These are phyloP conservation scores for Pachydiplax longipennis DNA, from an alignment of 2,888 invertebrate genomes.

Conservation along the genomic window DNA sequence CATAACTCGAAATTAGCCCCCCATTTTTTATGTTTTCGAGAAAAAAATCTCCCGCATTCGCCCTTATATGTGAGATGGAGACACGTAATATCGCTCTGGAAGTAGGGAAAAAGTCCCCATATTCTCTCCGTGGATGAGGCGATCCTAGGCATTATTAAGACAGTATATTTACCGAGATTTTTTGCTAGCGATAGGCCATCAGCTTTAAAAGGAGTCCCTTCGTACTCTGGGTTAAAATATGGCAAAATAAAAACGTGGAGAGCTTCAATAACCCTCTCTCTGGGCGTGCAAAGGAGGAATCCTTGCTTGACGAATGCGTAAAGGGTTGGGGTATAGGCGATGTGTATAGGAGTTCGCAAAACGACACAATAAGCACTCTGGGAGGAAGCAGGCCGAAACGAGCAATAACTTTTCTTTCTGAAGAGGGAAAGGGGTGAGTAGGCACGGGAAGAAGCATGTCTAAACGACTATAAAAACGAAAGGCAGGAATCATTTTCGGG, in stretches of 20 bases:
- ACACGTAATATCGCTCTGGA: not conserved
- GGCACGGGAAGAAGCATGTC: not conserved
- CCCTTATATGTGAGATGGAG: not conserved
- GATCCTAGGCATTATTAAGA: not conserved
- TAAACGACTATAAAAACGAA: constrained; percentile 17
- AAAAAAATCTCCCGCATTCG: not conserved
- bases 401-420: not conserved
- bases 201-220: not conserved
- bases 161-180: not conserved
- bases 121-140: not conserved
- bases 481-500: not conserved
- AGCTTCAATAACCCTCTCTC: not conserved
- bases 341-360: not conserved
- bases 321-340: not conserved
- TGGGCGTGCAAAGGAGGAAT: not conserved
- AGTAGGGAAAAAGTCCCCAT: not conserved
- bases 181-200: not conserved
- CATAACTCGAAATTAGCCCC: not conserved
- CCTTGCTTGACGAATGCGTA: not conserved
- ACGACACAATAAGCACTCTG: not conserved
- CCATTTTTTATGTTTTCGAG: not conserved
- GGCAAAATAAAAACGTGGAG: not conserved
- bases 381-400: not conserved
- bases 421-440: not conserved
- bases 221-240: not conserved